phyloP scores from a whole-genome alignment of 2,113 vertebrate genomes.

The Thinocorus orbignyianus region DNA sequence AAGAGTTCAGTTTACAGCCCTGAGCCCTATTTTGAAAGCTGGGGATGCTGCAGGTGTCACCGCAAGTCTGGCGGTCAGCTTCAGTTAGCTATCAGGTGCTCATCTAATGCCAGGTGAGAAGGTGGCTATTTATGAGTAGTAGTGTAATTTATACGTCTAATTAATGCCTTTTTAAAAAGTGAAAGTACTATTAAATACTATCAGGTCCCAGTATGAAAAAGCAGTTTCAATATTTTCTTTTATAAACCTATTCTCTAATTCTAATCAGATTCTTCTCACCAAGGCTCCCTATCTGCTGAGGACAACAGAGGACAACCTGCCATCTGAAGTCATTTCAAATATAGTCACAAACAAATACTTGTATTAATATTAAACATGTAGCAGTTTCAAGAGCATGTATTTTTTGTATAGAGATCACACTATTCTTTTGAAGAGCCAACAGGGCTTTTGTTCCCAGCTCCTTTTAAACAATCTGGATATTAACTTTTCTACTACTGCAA shows the following conservation, averaged over 20 bases:
- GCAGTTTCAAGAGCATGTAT: neutral
- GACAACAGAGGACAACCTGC: conserved; percentile 32
- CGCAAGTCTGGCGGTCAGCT: neutral
- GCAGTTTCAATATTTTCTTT: conserved; percentile 27
- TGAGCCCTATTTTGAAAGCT: neutral
- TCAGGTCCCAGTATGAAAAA: neutral
- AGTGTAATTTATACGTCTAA: neutral
- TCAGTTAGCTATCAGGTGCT: neutral
- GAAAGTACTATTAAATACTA: neutral
- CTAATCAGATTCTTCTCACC: neutral
- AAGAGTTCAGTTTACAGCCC: neutral
- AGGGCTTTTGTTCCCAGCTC: conserved; percentile 16
- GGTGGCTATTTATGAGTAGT: neutral
- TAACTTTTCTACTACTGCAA: neutral
- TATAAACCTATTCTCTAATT: neutral
- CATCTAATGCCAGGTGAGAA: neutral
- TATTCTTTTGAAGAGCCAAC: conserved; percentile 45
- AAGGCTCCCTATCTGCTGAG: neutral
- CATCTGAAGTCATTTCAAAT: conserved; percentile 37
- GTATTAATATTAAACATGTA: conserved; percentile 44
- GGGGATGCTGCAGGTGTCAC: neutral
- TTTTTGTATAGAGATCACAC: neutral
- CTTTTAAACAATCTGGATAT: conserved; percentile 43
- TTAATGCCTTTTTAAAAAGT: neutral
- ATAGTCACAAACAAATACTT: conserved; percentile 40